A percentile compares a stretch with the other conserved stretches of the same genome.
phyloP scores from a whole-genome alignment of 2,113 vertebrate species.

The Platichthys flesus region DNA sequence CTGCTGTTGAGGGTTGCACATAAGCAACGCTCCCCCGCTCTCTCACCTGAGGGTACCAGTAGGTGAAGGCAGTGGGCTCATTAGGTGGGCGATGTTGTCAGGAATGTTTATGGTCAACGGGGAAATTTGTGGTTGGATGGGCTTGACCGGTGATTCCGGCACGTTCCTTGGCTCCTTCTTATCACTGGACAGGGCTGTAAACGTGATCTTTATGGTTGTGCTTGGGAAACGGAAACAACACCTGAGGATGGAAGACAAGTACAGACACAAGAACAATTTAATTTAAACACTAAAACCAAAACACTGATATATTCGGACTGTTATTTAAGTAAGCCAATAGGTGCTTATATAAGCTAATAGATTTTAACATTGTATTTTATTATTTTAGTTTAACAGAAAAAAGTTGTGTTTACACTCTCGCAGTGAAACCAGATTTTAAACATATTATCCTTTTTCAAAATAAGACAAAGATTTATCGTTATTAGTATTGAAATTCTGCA shows the following conservation, averaged over 20 bases:
- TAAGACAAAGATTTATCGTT: background rate
- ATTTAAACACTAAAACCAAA: background rate
- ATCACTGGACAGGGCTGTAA: slow-evolving; percentile 93
- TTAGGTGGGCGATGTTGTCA: slow-evolving; percentile 96
- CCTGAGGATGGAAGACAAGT: slow-evolving; percentile 69
- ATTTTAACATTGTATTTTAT: too few species aligned
- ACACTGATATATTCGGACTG: too few species aligned
- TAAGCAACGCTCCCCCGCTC: too few species aligned
- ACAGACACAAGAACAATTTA: background rate
- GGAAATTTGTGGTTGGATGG: slow-evolving; percentile 95
- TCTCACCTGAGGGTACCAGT: slow-evolving; percentile 96
- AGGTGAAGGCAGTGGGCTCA: slow-evolving; percentile 97
- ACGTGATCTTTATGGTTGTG: slow-evolving; percentile 99
- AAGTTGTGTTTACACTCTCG: too few species aligned
- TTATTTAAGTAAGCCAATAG: too few species aligned
- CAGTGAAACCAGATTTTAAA: too few species aligned
- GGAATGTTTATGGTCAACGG: slow-evolving; percentile 99
- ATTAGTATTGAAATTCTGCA: background rate
- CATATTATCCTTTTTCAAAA: background rate
- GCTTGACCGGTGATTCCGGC: slow-evolving; percentile 92
- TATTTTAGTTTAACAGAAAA: too few species aligned
- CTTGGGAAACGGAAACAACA: slow-evolving; percentile 99
- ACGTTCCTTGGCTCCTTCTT: slow-evolving; percentile 94
- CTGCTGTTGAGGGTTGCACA: background rate
- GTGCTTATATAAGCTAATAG: too few species aligned